Evolutionary conservation across 1,140 invertebrate species (phyloP).

Genomic region (Sitophilus oryzae): DNA sequence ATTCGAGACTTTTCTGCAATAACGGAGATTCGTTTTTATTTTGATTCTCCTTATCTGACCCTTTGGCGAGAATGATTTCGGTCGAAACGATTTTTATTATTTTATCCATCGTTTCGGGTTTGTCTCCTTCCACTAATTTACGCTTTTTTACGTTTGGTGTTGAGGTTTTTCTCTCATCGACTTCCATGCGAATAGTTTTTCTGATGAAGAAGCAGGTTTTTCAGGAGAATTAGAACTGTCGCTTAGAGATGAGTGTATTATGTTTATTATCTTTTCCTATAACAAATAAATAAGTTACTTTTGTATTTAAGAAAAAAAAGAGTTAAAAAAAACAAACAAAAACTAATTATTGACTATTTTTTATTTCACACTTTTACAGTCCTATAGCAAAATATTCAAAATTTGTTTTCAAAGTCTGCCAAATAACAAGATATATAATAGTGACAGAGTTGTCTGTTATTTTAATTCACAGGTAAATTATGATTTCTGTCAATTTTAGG

Average conservation of each 20-base stretch:
- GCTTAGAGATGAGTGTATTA: constrained; percentile 31
- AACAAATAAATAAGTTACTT: constrained; percentile 2
- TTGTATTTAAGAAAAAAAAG: too few species aligned
- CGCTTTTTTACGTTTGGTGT: too few species aligned
- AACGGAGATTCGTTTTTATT: constrained; percentile 2
- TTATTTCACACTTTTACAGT: too few species aligned
- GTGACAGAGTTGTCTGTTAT: too few species aligned
- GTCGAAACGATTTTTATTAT: constrained; percentile 26
- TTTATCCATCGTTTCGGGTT: constrained; percentile 11
- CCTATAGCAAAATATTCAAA: too few species aligned
- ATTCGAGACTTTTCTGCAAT: constrained; percentile 8
- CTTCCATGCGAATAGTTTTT: constrained; percentile 5
- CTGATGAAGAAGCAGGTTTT: background rate
- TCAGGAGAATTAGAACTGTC: background rate
- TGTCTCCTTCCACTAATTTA: too few species aligned
- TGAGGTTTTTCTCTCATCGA: background rate
- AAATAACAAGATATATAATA: too few species aligned
- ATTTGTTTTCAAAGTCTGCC: too few species aligned
- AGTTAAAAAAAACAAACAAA: too few species aligned
- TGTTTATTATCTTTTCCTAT: constrained; percentile 26
- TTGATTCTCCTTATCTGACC: constrained; percentile 10
- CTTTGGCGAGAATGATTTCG: constrained; percentile 20
- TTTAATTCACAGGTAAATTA: too few species aligned
- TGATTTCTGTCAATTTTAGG: too few species aligned
- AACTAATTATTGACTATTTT: too few species aligned